Base-by-base conservation (phyloP, 2,113 vertebrate genomes). In the Alaudala cheleensis region DNA sequence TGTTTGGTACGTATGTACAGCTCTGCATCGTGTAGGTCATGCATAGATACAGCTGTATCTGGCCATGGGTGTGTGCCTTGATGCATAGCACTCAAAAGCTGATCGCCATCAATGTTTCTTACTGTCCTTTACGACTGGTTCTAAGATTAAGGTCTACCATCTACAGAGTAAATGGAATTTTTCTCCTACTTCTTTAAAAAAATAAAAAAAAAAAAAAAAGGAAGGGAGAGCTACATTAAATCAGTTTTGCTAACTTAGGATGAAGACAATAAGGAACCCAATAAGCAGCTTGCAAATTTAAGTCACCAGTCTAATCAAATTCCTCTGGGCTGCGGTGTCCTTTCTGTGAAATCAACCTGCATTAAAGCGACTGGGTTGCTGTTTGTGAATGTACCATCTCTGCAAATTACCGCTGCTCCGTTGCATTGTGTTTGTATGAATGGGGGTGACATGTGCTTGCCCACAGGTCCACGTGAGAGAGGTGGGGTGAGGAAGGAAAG, bases 391-490 rank as follows among this genome's bases (percentile, higher is more conserved):
- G 98, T 96, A 92, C 96, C 77, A 84, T 97, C 93, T 96, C 95
- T 70, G 94, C 96, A 81, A 93, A 97, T 98, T 97, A 97, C 98
- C 95, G 76, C 98, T 94, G 98, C 93, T 79, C 96, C 53, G 0
- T 83, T 93, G 97, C 97, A 96, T 97, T 96, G 97, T 96, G 96
- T 97, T 97, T 97, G 97, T 96, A 98, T 98, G 98, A 98, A 98
- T 98, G 98, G 97, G 98, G 98, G 97, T 94, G 96, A 97, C 97
- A 97, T 97, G 97, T 97, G 97, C 96, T 97, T 98, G 97, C 95
- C 98, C 97, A 98, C 96, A 97, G 95, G 95, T 97, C 97, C 98
- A 98, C 97, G 97, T 98, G 98, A 98, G 98, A 87, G 97, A 96
- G 86, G 86, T 96, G 96, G 95, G 97, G 92, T 96, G 97, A 96